Evolutionary conservation across 2,888 invertebrate genomes (phyloP).

Genomic region (Saturnia japonica): DNA sequence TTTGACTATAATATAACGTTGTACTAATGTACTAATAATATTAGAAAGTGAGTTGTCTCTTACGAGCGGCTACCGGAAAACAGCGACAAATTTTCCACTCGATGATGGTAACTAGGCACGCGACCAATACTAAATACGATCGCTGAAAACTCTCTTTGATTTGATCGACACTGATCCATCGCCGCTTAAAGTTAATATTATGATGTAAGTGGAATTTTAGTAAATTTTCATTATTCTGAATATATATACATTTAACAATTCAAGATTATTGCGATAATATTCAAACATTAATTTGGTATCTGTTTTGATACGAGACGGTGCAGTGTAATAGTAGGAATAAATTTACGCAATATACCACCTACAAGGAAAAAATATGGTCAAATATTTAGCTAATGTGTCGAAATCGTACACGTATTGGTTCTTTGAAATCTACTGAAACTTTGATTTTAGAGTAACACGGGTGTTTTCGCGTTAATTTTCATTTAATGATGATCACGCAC

Average conservation of each 20-base stretch:
- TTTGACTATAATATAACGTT: too few species aligned
- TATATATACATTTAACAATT: neutral
- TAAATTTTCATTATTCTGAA: neutral
- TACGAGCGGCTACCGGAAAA: too few species aligned
- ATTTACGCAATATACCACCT: conserved; percentile 55
- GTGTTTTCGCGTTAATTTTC: conserved; percentile 33
- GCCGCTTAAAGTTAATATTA: neutral
- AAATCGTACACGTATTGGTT: conserved; percentile 49
- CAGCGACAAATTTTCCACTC: too few species aligned
- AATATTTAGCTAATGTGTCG: conserved; percentile 42
- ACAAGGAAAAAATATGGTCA: conserved; percentile 42
- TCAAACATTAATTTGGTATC: neutral
- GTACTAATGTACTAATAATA: too few species aligned
- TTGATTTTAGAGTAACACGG: conserved; percentile 43
- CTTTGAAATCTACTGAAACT: conserved; percentile 51
- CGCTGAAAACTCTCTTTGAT: neutral
- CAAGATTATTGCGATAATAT: neutral
- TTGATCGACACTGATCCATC: neutral
- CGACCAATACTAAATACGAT: too few species aligned
- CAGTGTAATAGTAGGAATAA: neutral
- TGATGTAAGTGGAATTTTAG: neutral
- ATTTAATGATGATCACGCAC: conserved; percentile 31
- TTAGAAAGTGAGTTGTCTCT: too few species aligned
- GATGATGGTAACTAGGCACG: too few species aligned
- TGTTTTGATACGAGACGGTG: neutral